Evolutionary conservation across 1,140 invertebrate species (phyloP), one percentile per base, ranked within the genome.

Genomic region (Copidosoma floridanum): DNA sequence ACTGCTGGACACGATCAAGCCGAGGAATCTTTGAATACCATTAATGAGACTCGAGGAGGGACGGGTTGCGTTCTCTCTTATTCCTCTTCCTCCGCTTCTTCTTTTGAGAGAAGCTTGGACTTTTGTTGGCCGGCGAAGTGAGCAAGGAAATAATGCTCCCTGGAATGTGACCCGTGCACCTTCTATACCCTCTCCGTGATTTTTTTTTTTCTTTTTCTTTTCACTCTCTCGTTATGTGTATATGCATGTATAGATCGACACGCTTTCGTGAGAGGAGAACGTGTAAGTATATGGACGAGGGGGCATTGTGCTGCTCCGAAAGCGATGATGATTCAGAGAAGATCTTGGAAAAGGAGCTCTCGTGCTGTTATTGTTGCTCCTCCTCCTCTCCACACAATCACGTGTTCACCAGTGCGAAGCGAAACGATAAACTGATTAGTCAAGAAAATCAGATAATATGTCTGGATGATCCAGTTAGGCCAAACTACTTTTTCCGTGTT

Each of bases 151-250:
- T 79, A 80, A 80, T 81, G 72, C 77, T 48, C 58, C 27, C 20
- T 71, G 78, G 79, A 79, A 81, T 79, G 78, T 80, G 77, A 80
- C 76, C 78, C 75, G 69, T 75, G 72, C 73, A 76, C 73, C 71
- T 75, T 71, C 62, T 63, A 53, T 65, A 54, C 41, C 55, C 43
- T 18, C 18, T 18, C 4, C 44, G 14, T 21, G 2, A 23, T 14
- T 32, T 6, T 8, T 37, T 23, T 24, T 35, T 38, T 21, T 37
- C 35, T 40, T 26, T 27, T n/a, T 53, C 51, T 27, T 50, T 14
- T 3, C 21, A 38, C 21, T 38, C 50, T 24, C 10, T 1, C 16
- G 4, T 18, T 2, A 11, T 2, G 20, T 12, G 35, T 3, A 8
- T 37, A 32, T 37, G 57, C 60, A 52, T 64, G 64, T 47, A 66